Base-by-base conservation (phyloP, 2,888 invertebrate species). In the Zygogramma bicolorata region DNA sequence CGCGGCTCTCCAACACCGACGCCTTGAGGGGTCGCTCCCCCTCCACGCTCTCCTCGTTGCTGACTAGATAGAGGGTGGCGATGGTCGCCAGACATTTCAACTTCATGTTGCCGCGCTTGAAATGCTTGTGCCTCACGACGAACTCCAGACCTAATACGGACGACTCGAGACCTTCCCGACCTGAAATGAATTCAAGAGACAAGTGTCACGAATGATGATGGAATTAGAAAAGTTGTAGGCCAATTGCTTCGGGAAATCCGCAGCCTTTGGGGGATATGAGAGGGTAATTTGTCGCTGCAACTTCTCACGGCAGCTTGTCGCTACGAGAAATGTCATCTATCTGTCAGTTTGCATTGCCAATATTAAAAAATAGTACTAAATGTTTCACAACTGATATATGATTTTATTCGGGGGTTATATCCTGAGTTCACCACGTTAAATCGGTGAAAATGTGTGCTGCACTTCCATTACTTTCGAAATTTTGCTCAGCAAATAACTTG, bases 61-160 rank as follows among this genome's bases (percentile, higher is more conserved):
- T 95, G 80, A 93, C 91, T 93, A 94, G 94, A 88, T 96, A 96
- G 57, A 96, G 92, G 40, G 94, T 93, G 69, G 94, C 94, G 87
- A 96, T 95, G 81, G 94, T 95, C 73, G 96, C 95, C 85, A 95
- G 90, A 89, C 96, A 96, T 90, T 95, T 96, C 83, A 96, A 90
- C 88, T 95, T 96, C 89, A 96, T 91, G 88, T 95, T 95, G 84
- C 95, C 95, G 82, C 91, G 90, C 85, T 92, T 92, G 89, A 96
- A 95, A 89, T 96, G 95, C 87, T 93, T 93, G 80, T 90, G 90
- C 82, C 92, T 92, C 80, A 95, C 95, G 85, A 92, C 91, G 87
- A 96, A 96, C 87, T 95, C 93, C 76, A 96, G 90, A 29, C 93
- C 93, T 59, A 95, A 88, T 70, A 92, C 92, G 22, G 94, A 93